Evolutionary conservation across 1,140 invertebrate genomes (phyloP).

Genomic region (Hetaerina americana): DNA sequence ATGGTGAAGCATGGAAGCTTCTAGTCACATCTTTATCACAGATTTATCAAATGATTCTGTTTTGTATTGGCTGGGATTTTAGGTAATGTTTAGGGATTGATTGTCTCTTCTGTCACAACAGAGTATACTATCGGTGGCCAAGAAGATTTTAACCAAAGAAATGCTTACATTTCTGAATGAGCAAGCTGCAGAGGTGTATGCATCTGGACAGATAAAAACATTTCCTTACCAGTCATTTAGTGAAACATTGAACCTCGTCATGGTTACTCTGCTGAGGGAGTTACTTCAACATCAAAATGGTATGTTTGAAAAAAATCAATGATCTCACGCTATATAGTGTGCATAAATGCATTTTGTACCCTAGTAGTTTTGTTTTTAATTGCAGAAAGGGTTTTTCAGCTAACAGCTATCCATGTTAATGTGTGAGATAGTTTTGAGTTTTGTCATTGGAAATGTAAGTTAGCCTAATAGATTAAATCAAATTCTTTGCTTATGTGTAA

Average conservation of each 20-base stretch:
- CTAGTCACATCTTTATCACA: no score
- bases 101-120: constrained; percentile 26
- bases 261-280: constrained; percentile 84
- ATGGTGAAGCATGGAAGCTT: no score
- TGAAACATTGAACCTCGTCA: constrained; percentile 85
- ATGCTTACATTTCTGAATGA: constrained; percentile 61
- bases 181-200: constrained; percentile 62
- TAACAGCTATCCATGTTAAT: no score
- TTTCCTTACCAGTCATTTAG: constrained; percentile 87
- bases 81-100: background rate
- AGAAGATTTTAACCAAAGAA: constrained; percentile 79
- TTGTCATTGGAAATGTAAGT: no score
- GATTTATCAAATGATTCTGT: no score
- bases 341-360: no score
- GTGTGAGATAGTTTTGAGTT: no score
- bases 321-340: background rate
- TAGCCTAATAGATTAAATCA: no score
- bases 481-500: no score
- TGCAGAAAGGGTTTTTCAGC: no score
- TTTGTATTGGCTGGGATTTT: background rate
- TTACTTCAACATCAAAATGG: constrained; percentile 74
- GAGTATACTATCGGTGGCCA: constrained; percentile 64
- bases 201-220: constrained; percentile 46
- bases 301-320: constrained; percentile 21
- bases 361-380: no score